phyloP scores from a whole-genome alignment of 2,113 vertebrate genomes.

The Scomber scombrus region DNA sequence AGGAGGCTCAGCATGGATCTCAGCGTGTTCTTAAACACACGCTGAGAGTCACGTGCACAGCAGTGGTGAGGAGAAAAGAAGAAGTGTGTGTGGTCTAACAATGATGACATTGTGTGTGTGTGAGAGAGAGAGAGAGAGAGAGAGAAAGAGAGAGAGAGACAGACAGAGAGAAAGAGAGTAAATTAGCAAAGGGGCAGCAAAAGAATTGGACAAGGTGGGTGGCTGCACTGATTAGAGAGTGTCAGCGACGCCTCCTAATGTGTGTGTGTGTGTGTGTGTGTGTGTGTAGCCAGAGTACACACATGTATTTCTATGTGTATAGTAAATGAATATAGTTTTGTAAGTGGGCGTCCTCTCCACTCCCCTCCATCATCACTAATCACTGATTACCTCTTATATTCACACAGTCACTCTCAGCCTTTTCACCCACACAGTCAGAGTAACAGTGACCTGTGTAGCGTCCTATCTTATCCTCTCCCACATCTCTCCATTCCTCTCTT shows the following conservation, averaged over 20 bases:
- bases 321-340: conserved; percentile 22
- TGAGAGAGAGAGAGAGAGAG: too few species aligned
- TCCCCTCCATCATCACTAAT: conserved; percentile 58
- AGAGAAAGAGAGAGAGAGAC: too few species aligned
- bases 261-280: conserved; percentile 14
- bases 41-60: conserved; percentile 29
- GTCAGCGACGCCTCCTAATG: conserved; percentile 47
- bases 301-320: conserved; percentile 14
- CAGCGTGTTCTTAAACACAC: conserved; percentile 1
- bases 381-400: conserved; percentile 62
- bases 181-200: conserved; percentile 63
- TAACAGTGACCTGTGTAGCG: conserved; percentile 35
- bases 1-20: neutral
- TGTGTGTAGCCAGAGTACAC: neutral
- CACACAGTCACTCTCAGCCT: conserved; percentile 32
- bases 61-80: conserved; percentile 15
- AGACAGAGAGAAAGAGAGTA: neutral
- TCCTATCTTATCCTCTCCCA: conserved; percentile 31
- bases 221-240: conserved; percentile 53
- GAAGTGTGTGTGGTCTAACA: conserved; percentile 51
- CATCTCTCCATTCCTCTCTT: conserved; percentile 11
- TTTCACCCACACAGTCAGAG: conserved; percentile 32
- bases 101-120: conserved; percentile 68
- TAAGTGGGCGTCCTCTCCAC: conserved; percentile 19
- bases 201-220: conserved; percentile 45